Evolutionary conservation across 2,113 vertebrate species (phyloP).

Genomic region (Castor canadensis): DNA sequence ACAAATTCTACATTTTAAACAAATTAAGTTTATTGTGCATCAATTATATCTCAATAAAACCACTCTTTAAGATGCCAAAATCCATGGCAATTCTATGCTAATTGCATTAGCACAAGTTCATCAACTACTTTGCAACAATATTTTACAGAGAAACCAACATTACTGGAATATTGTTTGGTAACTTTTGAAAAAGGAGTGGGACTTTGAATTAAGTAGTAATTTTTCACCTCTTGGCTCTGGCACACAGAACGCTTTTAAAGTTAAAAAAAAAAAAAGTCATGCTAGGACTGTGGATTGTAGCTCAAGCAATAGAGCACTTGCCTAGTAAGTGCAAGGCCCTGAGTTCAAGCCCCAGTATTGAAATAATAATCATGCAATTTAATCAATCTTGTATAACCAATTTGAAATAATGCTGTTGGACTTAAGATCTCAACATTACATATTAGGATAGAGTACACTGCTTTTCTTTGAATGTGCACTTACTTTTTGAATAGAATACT

Average conservation of each 20-base stretch:
- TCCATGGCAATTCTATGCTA: neutral
- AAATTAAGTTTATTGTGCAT: neutral
- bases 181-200: neutral
- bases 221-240: slow-evolving; percentile 13
- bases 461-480: slow-evolving; percentile 1
- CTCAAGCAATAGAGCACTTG: too few relatives aligned
- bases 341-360: too few relatives aligned
- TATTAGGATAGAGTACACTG: neutral
- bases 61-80: neutral
- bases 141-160: neutral
- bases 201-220: neutral
- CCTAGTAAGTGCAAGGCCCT: too few relatives aligned
- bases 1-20: neutral
- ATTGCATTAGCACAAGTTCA: neutral
- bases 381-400: neutral
- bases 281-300: too few relatives aligned
- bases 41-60: neutral
- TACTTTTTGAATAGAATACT: slow-evolving; percentile 49
- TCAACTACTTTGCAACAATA: neutral
- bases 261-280: too few relatives aligned
- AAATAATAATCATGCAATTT: neutral
- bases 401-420: neutral
- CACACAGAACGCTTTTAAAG: neutral
- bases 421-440: neutral
- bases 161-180: neutral